Conservation (phyloP, 2,797 vertebrate genomes). For the Channa striata region DNA sequence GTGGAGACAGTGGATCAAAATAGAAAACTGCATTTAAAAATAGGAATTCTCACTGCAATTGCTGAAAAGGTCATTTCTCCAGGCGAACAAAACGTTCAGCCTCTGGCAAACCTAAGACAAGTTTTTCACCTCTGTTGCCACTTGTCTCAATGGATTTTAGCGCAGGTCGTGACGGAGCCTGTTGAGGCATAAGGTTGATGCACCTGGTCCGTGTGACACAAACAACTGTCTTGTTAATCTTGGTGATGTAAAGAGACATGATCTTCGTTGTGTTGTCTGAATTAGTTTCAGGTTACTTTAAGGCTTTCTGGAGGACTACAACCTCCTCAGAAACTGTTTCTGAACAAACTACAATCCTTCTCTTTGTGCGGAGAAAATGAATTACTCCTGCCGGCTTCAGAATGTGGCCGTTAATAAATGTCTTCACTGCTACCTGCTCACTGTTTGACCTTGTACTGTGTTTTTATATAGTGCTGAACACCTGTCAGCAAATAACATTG, state of each 20-base stretch:
- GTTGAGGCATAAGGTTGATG: constrained; percentile 6
- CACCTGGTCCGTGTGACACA: constrained; percentile 45
- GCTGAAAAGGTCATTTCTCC: constrained; percentile 47
- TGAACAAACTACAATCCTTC: not conserved
- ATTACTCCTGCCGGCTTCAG: not conserved
- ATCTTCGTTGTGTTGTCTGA: constrained; percentile 1
- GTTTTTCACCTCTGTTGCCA: constrained; percentile 12
- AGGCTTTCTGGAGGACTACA: constrained; percentile 4
- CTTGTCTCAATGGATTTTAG: constrained; percentile 43
- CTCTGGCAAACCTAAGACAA: constrained; percentile 30
- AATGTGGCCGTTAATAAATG: constrained; percentile 1
- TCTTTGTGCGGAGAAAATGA: not conserved
- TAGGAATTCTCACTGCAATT: not conserved
- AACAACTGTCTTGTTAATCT: constrained; percentile 1
- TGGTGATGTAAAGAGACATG: not conserved
- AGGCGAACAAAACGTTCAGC: constrained; percentile 19
- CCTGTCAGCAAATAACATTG: not conserved
- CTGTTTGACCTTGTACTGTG: not conserved
- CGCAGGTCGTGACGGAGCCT: constrained; percentile 21
- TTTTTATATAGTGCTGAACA: not conserved
- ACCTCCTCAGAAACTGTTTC: not conserved
- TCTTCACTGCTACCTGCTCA: not conserved
- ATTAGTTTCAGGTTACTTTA: not conserved
- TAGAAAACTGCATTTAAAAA: constrained; percentile 1
- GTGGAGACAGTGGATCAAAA: not conserved